Evolutionary conservation across 2,797 vertebrate genomes (phyloP).

Genomic region (Erethizon dorsatum): DNA sequence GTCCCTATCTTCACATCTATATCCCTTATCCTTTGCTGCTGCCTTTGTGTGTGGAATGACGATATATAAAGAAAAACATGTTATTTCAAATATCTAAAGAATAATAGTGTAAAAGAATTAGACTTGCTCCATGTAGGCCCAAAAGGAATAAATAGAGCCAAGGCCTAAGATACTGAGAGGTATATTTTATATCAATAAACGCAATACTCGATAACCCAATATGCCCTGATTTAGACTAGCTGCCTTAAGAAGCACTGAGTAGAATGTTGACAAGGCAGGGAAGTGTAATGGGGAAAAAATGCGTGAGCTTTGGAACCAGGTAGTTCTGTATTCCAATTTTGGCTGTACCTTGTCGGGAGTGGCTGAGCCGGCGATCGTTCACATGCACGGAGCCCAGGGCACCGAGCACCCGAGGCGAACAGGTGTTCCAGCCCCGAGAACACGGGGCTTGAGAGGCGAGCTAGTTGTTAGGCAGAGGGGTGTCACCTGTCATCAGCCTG

Average conservation of each 20-base stretch:
- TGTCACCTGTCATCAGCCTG: no score
- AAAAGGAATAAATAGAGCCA: constrained; percentile 22
- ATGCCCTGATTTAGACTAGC: background rate
- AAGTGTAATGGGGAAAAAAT: background rate
- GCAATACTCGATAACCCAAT: background rate
- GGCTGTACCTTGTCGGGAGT: background rate
- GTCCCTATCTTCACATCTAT: background rate
- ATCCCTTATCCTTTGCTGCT: constrained; percentile 34
- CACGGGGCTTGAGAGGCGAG: no score
- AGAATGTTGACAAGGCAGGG: background rate
- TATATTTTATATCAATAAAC: constrained; percentile 12
- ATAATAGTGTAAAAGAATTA: background rate
- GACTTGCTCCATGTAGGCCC: background rate
- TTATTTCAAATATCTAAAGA: constrained; percentile 45
- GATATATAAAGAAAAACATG: background rate
- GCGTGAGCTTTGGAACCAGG: constrained; percentile 4
- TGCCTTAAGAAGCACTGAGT: constrained; percentile 21
- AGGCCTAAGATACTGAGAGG: background rate
- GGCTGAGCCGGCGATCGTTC: no score
- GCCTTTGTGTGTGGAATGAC: background rate
- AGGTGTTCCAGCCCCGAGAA: no score
- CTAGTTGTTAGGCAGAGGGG: no score
- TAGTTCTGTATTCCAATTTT: background rate
- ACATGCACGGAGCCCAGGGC: no score
- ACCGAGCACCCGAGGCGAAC: no score